A percentile compares a stretch with the other conserved stretches of the same genome.
These are phyloP conservation scores for Steinernema carpocapsae DNA, from an alignment of 2,888 invertebrate genomes.

Conservation along the genomic window DNA sequence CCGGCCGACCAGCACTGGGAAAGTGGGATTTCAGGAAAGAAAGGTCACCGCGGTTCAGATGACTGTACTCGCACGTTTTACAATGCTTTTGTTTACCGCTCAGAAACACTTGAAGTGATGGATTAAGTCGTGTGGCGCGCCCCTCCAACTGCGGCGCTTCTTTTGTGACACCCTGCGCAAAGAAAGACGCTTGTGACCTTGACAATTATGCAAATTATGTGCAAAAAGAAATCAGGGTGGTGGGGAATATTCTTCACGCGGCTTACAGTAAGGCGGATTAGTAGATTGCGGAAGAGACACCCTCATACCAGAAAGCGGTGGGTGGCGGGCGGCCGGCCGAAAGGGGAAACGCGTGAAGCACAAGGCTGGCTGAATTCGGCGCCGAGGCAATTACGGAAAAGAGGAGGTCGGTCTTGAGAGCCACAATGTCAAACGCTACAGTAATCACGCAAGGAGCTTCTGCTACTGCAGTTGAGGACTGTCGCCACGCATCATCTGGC, in stretches of 20 bases:
- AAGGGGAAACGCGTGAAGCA: background rate
- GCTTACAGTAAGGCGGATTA: slow-evolving; percentile 7
- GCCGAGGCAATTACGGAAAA: no score
- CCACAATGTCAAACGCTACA: background rate
- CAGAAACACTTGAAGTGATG: slow-evolving; percentile 34
- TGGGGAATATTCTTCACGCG: background rate
- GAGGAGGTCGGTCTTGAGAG: slow-evolving; percentile 1
- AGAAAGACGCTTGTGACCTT: slow-evolving; percentile 25
- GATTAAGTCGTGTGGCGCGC: slow-evolving; percentile 30
- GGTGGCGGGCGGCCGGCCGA: background rate
- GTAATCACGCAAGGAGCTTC: slow-evolving; percentile 15
- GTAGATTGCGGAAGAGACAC: background rate
- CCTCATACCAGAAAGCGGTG: background rate
- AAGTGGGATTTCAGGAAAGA: background rate
- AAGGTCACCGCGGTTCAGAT: slow-evolving; percentile 32
- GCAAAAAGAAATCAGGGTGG: slow-evolving; percentile 25
- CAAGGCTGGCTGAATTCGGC: no score
- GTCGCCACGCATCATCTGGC: slow-evolving; percentile 35
- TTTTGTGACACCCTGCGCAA: slow-evolving; percentile 24
- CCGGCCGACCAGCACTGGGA: background rate
- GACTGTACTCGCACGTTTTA: slow-evolving; percentile 25
- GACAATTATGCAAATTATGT: slow-evolving; percentile 32
- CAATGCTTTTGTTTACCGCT: slow-evolving; percentile 34
- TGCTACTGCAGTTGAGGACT: slow-evolving; percentile 33
- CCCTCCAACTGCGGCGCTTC: slow-evolving; percentile 9